Evolutionary conservation across 2,888 invertebrate genomes (phyloP).

Genomic region (Archips xylosteana): DNA sequence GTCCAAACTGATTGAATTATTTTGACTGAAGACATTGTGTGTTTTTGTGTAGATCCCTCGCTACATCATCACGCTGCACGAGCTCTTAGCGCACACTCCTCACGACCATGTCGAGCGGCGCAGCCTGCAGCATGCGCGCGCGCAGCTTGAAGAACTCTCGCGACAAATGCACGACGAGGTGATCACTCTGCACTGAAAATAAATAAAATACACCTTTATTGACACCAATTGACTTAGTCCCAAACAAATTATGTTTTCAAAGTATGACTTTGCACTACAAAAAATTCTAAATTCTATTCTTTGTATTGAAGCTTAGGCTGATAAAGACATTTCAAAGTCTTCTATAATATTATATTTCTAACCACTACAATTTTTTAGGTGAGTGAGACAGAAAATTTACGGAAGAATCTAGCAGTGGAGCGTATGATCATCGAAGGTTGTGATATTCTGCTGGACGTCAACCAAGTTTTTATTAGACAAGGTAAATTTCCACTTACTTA

Average conservation of each 20-base stretch:
- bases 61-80: slow-evolving; percentile 96
- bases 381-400: slow-evolving; percentile 96
- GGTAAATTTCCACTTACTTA: slow-evolving; percentile 75
- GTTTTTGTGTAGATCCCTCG: slow-evolving; percentile 90
- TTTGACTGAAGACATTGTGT: no score
- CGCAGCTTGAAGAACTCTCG: slow-evolving; percentile 94
- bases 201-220: no score
- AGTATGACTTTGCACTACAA: no score
- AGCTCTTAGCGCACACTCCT: slow-evolving; percentile 95
- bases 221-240: no score
- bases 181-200: background rate
- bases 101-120: slow-evolving; percentile 97
- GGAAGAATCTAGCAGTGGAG: slow-evolving; percentile 96
- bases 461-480: slow-evolving; percentile 97
- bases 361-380: slow-evolving; percentile 80
- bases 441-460: slow-evolving; percentile 95
- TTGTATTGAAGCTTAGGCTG: no score
- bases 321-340: no score
- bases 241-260: no score
- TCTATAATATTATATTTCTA: background rate
- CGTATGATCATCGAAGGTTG: slow-evolving; percentile 97
- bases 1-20: no score
- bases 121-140: slow-evolving; percentile 94
- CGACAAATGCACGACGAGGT: slow-evolving; percentile 95
- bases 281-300: no score